Conservation (phyloP, 2,888 invertebrate species). For the Spilosoma lubricipeda region DNA sequence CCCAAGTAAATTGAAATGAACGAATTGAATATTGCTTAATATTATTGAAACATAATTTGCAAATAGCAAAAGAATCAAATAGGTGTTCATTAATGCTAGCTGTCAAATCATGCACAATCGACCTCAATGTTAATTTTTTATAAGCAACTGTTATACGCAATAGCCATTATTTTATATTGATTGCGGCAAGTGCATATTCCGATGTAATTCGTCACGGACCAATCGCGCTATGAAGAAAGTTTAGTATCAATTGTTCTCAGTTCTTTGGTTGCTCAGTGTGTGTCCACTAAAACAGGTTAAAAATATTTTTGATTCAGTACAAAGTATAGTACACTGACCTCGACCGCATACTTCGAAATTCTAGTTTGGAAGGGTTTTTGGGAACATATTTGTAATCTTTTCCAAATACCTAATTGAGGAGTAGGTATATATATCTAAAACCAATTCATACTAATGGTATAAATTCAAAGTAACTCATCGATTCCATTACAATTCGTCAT, state of each 20-base stretch:
- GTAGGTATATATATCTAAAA: background rate
- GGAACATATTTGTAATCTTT: background rate
- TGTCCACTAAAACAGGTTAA: constrained; percentile 13
- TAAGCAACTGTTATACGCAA: constrained; percentile 45
- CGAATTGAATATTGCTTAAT: background rate
- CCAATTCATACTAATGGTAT: background rate
- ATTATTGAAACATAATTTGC: background rate
- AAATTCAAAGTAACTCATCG: too few relatives aligned
- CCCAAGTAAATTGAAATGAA: background rate
- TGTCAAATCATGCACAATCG: constrained; percentile 40
- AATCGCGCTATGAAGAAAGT: constrained; percentile 59
- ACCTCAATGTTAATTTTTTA: constrained; percentile 37
- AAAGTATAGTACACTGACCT: background rate
- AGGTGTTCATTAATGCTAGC: constrained; percentile 36
- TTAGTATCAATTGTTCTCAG: constrained; percentile 46
- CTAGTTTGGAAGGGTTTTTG: background rate
- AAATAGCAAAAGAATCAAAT: constrained; percentile 27
- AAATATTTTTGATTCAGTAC: background rate
- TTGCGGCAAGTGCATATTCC: constrained; percentile 43
- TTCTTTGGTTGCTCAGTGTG: constrained; percentile 21
- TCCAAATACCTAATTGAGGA: background rate
- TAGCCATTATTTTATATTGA: constrained; percentile 30
- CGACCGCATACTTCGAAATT: background rate
- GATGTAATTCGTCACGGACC: constrained; percentile 49
- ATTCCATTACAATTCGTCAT: too few relatives aligned